Evolutionary conservation across 2,113 vertebrate genomes (phyloP).

Genomic region (Sakesphorus luctuosus): DNA sequence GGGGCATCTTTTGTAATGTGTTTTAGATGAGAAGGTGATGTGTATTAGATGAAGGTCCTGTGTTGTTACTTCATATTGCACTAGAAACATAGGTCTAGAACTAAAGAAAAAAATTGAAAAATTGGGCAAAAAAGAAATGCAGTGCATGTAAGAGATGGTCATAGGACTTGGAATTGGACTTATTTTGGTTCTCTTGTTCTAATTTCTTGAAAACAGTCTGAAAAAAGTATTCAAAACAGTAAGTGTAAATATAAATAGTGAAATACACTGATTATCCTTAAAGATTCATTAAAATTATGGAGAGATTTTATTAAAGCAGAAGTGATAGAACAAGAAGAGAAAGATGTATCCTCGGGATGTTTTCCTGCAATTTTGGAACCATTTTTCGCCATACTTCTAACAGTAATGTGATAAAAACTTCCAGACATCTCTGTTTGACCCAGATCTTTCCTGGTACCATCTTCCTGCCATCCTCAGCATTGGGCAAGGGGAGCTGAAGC

Average conservation of each 20-base stretch:
- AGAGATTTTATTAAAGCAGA: background rate
- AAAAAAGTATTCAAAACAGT: background rate
- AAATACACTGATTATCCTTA: background rate
- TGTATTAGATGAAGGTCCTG: background rate
- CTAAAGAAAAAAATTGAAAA: background rate
- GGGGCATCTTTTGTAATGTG: background rate
- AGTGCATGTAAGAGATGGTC: background rate
- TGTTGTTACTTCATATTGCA: background rate
- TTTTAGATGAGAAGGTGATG: background rate
- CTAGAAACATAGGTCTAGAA: background rate
- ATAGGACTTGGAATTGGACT: background rate
- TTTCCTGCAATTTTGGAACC: background rate
- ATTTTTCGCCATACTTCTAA: background rate
- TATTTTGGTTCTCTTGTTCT: background rate
- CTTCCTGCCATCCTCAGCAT: background rate
- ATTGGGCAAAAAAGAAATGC: background rate
- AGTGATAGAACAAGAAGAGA: background rate
- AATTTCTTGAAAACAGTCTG: background rate
- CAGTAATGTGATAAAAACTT: background rate
- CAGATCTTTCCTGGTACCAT: background rate
- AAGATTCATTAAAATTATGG: background rate
- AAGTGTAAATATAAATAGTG: background rate
- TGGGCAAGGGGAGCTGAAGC: background rate
- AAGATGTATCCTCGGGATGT: background rate
- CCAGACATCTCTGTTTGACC: background rate